Base-by-base conservation (phyloP, 2,113 vertebrate species). In the Clarias batrachus region DNA sequence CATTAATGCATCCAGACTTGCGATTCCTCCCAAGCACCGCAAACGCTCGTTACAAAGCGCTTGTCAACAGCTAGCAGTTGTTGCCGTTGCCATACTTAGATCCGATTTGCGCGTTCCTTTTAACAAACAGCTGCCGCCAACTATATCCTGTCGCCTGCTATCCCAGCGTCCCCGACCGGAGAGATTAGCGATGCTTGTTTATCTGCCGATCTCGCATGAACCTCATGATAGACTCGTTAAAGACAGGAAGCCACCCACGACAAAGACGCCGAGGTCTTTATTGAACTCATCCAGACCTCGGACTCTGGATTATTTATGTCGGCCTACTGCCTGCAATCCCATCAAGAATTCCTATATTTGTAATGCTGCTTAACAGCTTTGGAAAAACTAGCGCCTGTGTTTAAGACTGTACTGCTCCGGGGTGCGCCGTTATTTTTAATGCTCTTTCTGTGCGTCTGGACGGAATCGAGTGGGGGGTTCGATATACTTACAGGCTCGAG, bases 41-140 rank as follows among this genome's bases (percentile, higher is more conserved):
- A 81, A 88, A 66, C 68, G 82, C 88, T 86, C 92, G 83, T 92
- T 92, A 94, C 93, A 95, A 95, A 94, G 92, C 91, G 80, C 93
- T 94, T 94, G 93, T 94, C 92, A 93, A 93, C 92, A 83, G 92
- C 92, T 91, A 92, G 92, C 93, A 94, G 93, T 94, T 95, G 93
- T 79, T 92, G 92, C 89, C 89, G 88, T 92, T 92, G 59, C 85
- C 88, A 74, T 90, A 91, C 92, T 90, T 89, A 91, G 92, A 93
- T 94, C 92, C 89, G 89, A 94, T 94, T 91, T 89, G 87, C 90
- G 85, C 59, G 86, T 37, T 76, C 83, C 83, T 62, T 84, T 89
- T 83, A 88, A 87, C 56, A 57, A 86, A 87, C 94, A 95, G 94
- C 94, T 95, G 94, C 94, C 93, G 89, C 92, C 87, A 73, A 87